Percentiles rank a stretch among this genome's conserved stretches.
Evolutionary conservation across 2,113 vertebrate species (phyloP).

Genomic region (Malurus cyaneus): DNA sequence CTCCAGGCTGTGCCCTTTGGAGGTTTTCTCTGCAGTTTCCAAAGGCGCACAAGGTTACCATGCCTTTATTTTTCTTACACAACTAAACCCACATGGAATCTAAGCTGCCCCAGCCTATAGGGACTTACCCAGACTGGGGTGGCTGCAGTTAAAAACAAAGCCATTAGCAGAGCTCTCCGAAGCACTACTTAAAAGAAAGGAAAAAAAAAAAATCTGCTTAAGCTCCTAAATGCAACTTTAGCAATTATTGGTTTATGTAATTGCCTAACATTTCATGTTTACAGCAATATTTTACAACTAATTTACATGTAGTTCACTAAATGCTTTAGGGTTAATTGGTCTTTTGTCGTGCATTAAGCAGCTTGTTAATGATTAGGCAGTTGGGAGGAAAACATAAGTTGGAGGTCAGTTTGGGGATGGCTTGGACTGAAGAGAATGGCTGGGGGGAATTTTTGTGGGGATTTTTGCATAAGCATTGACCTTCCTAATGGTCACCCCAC

Average conservation of each 20-base stretch:
- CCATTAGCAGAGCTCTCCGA: constrained; percentile 30
- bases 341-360: constrained; percentile 69
- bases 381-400: constrained; percentile 36
- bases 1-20: neutral
- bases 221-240: constrained; percentile 64
- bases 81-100: neutral
- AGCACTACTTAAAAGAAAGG: neutral
- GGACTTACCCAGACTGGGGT: neutral
- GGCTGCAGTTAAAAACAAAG: constrained; percentile 17
- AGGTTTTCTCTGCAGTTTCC: neutral
- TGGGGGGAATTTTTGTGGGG: neutral
- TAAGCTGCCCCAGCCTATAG: neutral
- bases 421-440: constrained; percentile 1
- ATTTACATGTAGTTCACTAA: constrained; percentile 71
- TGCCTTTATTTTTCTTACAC: neutral
- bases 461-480: neutral
- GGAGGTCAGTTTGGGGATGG: constrained; percentile 61
- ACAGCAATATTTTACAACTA: constrained; percentile 71
- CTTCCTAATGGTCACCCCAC: constrained; percentile 17
- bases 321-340: constrained; percentile 69
- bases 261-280: constrained; percentile 71
- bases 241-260: constrained; percentile 74
- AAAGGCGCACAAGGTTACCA: neutral
- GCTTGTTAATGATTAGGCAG: constrained; percentile 78
- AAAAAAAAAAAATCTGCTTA: neutral